Base-by-base conservation (phyloP, 2,797 vertebrate species). In the Borostomias antarcticus region DNA sequence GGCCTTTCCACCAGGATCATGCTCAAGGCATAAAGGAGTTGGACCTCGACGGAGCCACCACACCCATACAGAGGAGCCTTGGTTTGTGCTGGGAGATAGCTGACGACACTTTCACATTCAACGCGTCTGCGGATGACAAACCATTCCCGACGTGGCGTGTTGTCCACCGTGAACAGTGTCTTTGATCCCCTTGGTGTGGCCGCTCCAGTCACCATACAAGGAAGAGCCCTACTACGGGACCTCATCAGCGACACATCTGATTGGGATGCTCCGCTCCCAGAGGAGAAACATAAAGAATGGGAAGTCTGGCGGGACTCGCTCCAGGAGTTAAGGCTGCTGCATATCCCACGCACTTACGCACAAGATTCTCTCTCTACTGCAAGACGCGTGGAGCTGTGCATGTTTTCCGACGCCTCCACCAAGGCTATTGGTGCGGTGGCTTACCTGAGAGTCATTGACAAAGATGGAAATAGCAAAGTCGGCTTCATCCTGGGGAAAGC, bases 361-460 rank as follows among this genome's bases (percentile, higher is more conserved):
- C 1, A 4, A 0, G 11, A 2, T 17, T 73, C 71, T 17, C 62
- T 62, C 11, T 60, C 57, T 9, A 56, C 48, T 1, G 4, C 45
- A 7, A 32, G 1, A 23, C 48, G 58, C 52, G 66, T 33, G 2
- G 75, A 80, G 19, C 15, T 77, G 1, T 77, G 69, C 29, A 1
- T 78, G 0, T 82, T 77, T 25, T 74, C 43, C 0, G 70, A 78
- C 6, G 54, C 69, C 0, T 77, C 72, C 1, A 74, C 5, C 26
- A 64, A 50, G 57, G 75, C 73, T 17, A 76, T 77, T 13, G 77
- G 47, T 1, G 62, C 73, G n/a, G 75, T 80, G 13, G 73, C 75
- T 6, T 80, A 80, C 40, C 19, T 75, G 0, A 68, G 25, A 25
- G 45, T 37, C 23, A 10, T 58, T 5, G 47, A 8, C 7, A 21